Evolutionary conservation across 2,113 vertebrate species (phyloP), one percentile per base, ranked within the genome.

Genomic region (Oceanites oceanicus): DNA sequence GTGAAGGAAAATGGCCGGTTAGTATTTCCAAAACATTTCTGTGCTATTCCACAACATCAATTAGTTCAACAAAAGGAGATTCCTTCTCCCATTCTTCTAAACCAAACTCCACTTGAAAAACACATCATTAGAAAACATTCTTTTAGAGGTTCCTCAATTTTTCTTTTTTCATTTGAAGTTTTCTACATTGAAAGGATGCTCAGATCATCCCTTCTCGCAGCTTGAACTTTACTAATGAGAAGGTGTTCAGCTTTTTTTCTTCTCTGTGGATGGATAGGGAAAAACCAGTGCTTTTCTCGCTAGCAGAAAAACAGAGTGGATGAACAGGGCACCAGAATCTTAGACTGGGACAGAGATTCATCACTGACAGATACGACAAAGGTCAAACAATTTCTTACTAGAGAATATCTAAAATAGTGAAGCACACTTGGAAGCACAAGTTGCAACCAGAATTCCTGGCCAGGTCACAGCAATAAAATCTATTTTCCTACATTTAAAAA

Each of bases 11-110:
- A 95, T 44, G 62, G 49, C 58, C 70, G 40, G 32, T 50, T 71
- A 88, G 72, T 62, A 74, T 91, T 94, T 96, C 79, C 74, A 87
- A 91, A 97, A 82, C 14, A 82, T 68, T 78, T 75, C 65, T 88
- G 12, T 81, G 44, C 53, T 78, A 66, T 65, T 94, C 66, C 49
- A 26, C 23, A 4, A 86, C 30, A 91, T 56, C 58, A 82, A 14
- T 75, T 53, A 91, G 26, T 44, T 66, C 52, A 76, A 26, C 11
- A 81, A 78, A 84, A 89, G 58, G 23, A 86, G 27, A 19, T 62
- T 90, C 27, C 36, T 81, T 91, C 74, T 88, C 32, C 20, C 25
- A 34, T 52, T 91, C 61, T 68, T 88, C 81, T 52, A 72, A 81
- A 49, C 22, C 56, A 78, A 94, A 49, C 45, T 87, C 30, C n/a